Conservation (phyloP, 2,797 vertebrate species). For the Pyrocephalus nanus region DNA sequence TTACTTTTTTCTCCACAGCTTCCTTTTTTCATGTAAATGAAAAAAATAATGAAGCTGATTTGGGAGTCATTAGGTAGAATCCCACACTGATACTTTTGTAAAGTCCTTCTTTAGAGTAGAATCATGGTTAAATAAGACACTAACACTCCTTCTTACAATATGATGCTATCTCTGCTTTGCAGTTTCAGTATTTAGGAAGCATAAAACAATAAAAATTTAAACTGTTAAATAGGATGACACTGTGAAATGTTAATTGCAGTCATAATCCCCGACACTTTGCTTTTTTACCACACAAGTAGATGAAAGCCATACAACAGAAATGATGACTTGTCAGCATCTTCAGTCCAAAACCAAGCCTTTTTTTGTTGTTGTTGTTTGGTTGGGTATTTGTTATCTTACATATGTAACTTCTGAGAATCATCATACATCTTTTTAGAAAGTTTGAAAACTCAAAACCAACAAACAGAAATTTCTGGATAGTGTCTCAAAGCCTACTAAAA, state of each 20-base stretch:
- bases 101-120: neutral
- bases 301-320: neutral
- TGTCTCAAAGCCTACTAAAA: constrained; percentile 3
- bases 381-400: neutral
- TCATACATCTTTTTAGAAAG: neutral
- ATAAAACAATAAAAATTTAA: neutral
- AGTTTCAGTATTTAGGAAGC: neutral
- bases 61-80: neutral
- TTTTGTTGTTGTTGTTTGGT: neutral
- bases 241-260: constrained; percentile 11
- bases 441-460: neutral
- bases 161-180: neutral
- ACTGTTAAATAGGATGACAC: neutral
- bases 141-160: neutral
- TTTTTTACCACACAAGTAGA: neutral
- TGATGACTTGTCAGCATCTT: neutral
- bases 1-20: neutral
- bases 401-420: neutral
- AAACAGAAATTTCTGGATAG: neutral
- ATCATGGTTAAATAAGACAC: neutral
- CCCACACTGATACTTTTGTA: neutral
- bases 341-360: neutral
- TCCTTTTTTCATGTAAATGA: neutral
- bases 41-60: neutral
- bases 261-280: neutral